Evolutionary conservation across 1,140 invertebrate species (phyloP), one percentile per base, ranked within the genome.

Genomic region (Papilio glaucus): DNA sequence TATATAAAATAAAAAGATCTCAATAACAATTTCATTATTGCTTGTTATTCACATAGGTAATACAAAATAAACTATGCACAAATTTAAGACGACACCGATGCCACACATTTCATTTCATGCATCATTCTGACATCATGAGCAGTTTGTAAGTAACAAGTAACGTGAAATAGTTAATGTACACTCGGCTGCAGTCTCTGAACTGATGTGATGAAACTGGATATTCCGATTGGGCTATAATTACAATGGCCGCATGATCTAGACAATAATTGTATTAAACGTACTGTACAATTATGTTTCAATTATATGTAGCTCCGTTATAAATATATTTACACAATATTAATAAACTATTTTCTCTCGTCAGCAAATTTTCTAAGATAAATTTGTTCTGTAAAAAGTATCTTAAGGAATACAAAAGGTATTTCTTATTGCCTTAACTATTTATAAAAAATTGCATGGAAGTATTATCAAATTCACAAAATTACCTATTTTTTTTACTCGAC

Each of bases 31-130:
- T 92, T 90, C 90, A 90, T 91, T 92, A 91, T 92, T 93, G 91
- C 89, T 91, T 91, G 89, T 91, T 91, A 92, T 93, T 93, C 92
- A 94, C 91, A 93, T 93, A 69, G 67, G 67, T 69, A 94, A 94
- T 94, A 94, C 92, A 94, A 94, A 94, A 94, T 94, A 94, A 94
- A 94, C 93, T 94, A 94, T 94, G 91, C 93, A 94, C 92, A 94
- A 90, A 86, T 93, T 88, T 89, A 88, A 87, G 90, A 91, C 88
- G 89, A 90, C 84, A 90, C 84, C 85, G 89, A 84, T 84, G 85
- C 86, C 80, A 80, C 85, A 86, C 83, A 87, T 85, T 84, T 86
- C 83, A 90, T 82, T 92, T 84, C 80, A 89, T 88, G 90, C 86
- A 87, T 87, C 87, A 88, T 86, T 90, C 81, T 83, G 84, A 85